Percentiles rank a stretch among this genome's conserved stretches.
Conservation (phyloP, 2,888 invertebrate genomes). For the Caenorhabditis sp. region DNA sequence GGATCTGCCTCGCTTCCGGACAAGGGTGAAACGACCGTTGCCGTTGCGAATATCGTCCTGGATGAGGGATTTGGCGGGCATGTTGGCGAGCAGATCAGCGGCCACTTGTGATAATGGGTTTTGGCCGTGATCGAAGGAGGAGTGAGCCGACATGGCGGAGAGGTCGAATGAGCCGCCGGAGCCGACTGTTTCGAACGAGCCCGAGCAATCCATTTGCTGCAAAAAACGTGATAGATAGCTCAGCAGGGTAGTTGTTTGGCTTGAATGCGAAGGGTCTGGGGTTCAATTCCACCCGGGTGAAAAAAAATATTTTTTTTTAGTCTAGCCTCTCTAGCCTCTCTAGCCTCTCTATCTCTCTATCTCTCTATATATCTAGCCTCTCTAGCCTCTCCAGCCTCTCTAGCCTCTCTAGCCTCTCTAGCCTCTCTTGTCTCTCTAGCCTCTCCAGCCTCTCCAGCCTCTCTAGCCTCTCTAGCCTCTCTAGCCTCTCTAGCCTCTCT, state of each 20-base stretch:
- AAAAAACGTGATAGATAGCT: constrained; percentile 3
- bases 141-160: constrained; percentile 17
- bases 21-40: constrained; percentile 57
- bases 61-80: constrained; percentile 53
- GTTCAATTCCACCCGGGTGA: no score
- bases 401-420: no score
- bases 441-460: no score
- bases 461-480: no score
- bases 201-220: constrained; percentile 40
- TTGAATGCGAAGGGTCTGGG: not conserved
- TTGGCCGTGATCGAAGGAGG: constrained; percentile 28
- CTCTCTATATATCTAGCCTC: no score
- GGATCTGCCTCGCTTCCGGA: constrained; percentile 63
- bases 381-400: no score
- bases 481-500: no score
- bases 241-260: not conserved
- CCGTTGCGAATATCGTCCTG: constrained; percentile 51
- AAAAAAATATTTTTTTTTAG: no score
- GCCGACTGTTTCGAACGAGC: constrained; percentile 28
- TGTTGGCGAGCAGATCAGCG: constrained; percentile 31
- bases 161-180: constrained; percentile 28
- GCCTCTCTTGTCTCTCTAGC: no score
- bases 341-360: no score
- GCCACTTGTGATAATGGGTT: constrained; percentile 11
- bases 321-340: no score